These are phyloP conservation scores for silkworm (Bombyx mori) DNA, from an alignment of 1,140 invertebrate species.

Conservation along the genomic window DNA sequence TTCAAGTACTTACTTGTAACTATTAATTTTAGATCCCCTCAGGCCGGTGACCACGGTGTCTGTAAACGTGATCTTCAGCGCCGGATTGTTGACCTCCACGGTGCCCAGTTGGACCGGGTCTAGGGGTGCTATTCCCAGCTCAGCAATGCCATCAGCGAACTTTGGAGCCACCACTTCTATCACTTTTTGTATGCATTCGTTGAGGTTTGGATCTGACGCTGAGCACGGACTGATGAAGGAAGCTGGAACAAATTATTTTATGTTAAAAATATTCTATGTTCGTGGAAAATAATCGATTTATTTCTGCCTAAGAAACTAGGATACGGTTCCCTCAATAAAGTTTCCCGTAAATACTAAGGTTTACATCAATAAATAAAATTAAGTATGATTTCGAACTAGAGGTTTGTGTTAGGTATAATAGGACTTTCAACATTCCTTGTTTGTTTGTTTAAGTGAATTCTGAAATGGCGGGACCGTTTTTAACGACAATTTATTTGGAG, in stretches of 20 bases:
- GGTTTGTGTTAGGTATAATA: no score
- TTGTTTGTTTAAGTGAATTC: no score
- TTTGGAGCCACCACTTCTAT: conserved; percentile 46
- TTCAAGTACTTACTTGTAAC: conserved; percentile 46
- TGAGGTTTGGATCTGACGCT: conserved; percentile 64
- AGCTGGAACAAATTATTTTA: conserved; percentile 48
- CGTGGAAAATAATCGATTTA: no score
- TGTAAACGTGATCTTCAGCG: conserved; percentile 50
- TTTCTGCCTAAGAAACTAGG: no score
- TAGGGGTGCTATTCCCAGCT: conserved; percentile 60
- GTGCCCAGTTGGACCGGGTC: conserved; percentile 64
- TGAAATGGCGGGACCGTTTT: no score
- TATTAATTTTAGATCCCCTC: conserved; percentile 42
- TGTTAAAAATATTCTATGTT: no score
- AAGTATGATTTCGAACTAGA: no score
- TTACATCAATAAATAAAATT: no score
- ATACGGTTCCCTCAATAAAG: no score
- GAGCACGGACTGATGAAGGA: conserved; percentile 70
- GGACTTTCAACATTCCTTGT: no score
- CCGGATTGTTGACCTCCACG: conserved; percentile 52
- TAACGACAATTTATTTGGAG: no score
- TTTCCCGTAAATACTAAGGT: no score
- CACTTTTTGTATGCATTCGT: conserved; percentile 64
- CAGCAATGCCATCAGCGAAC: conserved; percentile 69
- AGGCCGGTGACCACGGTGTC: conserved; percentile 57